Conservation (phyloP, 2,888 invertebrate species). For the Ernsta delagoae region DNA sequence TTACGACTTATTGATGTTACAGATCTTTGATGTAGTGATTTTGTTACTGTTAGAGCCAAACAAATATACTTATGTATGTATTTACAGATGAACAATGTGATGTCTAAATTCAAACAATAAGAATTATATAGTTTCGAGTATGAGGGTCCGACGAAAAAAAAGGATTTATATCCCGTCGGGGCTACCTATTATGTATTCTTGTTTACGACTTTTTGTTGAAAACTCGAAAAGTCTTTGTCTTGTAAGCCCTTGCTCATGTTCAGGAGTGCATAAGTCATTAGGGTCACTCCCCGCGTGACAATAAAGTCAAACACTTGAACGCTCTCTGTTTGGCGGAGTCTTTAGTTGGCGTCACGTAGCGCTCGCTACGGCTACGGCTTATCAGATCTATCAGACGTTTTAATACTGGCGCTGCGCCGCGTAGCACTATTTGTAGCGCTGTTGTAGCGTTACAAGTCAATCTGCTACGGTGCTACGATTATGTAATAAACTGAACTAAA, state of each 20-base stretch:
- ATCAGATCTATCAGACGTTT: slow-evolving; percentile 12
- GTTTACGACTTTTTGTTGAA: slow-evolving; percentile 19
- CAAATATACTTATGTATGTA: too few species aligned
- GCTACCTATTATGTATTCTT: neutral
- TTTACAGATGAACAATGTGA: neutral
- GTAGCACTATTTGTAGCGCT: slow-evolving; percentile 11
- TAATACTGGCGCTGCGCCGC: slow-evolving; percentile 16
- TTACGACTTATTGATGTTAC: too few species aligned
- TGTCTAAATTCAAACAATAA: neutral
- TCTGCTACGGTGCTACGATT: neutral
- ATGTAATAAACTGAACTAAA: too few species aligned
- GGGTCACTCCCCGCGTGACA: slow-evolving; percentile 33
- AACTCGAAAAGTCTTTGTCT: slow-evolving; percentile 29
- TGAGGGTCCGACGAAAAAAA: neutral
- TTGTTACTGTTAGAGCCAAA: too few species aligned
- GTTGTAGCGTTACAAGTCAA: slow-evolving; percentile 3
- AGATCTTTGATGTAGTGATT: too few species aligned
- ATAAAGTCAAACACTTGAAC: slow-evolving; percentile 35
- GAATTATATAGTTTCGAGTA: neutral
- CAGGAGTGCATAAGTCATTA: slow-evolving; percentile 36
- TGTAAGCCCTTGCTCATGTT: slow-evolving; percentile 21
- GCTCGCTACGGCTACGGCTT: slow-evolving; percentile 20
- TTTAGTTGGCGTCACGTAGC: slow-evolving; percentile 40
- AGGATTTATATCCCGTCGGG: neutral
- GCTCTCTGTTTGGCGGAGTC: slow-evolving; percentile 32